Conservation (phyloP, 2,797 vertebrate genomes). For the Danio choprae region DNA sequence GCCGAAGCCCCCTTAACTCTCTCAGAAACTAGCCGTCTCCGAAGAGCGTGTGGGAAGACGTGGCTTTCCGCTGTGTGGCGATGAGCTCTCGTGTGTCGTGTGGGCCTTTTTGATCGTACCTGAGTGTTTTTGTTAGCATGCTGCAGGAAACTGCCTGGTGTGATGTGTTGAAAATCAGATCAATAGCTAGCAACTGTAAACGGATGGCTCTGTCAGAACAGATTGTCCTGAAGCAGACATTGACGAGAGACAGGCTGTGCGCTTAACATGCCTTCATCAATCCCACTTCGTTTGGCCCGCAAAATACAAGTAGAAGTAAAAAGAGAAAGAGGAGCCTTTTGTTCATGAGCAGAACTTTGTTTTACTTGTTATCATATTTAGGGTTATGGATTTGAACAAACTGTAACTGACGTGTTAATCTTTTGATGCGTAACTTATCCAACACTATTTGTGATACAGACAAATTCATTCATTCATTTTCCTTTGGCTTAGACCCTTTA, state of each 20-base stretch:
- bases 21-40: conserved; percentile 47
- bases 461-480: not conserved
- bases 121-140: conserved; percentile 77
- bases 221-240: conserved; percentile 59
- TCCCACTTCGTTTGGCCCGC: conserved; percentile 22
- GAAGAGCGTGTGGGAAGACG: conserved; percentile 51
- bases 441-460: not conserved
- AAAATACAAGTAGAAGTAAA: conserved; percentile 8
- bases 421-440: not conserved
- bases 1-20: conserved; percentile 54
- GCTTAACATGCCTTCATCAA: conserved; percentile 57
- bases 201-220: conserved; percentile 62
- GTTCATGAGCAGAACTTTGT: not conserved
- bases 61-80: conserved; percentile 68
- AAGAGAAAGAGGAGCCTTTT: conserved; percentile 17
- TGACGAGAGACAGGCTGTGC: conserved; percentile 44
- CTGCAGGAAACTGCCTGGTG: conserved; percentile 73
- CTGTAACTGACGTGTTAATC: not conserved
- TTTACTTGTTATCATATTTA: not conserved
- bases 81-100: conserved; percentile 65
- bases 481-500: no score
- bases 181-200: conserved; percentile 71
- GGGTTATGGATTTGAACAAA: not conserved
- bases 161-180: conserved; percentile 79
- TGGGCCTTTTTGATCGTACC: conserved; percentile 77